phyloP scores from a whole-genome alignment of 2,797 vertebrate genomes.

The Capromys pilorides region DNA sequence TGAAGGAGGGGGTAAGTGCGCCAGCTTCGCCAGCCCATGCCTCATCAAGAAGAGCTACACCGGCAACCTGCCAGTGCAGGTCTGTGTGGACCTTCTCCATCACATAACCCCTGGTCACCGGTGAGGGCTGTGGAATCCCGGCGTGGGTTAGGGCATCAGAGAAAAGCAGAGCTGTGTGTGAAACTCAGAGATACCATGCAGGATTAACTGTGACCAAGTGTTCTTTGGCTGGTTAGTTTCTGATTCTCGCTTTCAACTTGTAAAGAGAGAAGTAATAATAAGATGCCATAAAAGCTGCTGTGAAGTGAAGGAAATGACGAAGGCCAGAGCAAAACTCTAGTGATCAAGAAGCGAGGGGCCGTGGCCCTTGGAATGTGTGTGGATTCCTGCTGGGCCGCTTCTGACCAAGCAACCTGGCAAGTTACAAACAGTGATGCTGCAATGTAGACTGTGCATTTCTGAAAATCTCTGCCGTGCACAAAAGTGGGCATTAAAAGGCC shows the following conservation, averaged over 20 bases:
- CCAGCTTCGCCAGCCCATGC: not conserved
- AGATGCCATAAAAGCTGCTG: not conserved
- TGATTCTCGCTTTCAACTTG: slow-evolving; percentile 18
- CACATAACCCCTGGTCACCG: not conserved
- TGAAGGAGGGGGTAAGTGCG: not conserved
- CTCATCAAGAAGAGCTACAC: not conserved
- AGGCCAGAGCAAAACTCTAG: not conserved
- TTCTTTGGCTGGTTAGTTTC: slow-evolving; percentile 3
- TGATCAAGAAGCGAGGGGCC: not conserved
- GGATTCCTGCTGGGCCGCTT: not conserved
- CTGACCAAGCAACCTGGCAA: not conserved
- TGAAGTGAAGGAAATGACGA: not conserved
- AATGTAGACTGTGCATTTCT: not conserved
- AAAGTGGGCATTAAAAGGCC: not conserved
- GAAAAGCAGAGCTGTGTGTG: not conserved
- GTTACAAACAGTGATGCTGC: not conserved
- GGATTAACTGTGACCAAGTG: not conserved
- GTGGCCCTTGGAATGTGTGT: not conserved
- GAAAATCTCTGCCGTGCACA: slow-evolving; percentile 14
- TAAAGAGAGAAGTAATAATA: slow-evolving; percentile 23
- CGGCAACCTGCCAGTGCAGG: not conserved
- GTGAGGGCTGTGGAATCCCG: not conserved
- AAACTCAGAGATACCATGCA: not conserved
- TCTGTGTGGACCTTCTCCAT: not conserved
- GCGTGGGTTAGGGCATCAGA: not conserved